phyloP scores from a whole-genome alignment of 2,113 vertebrate genomes.

The Nothobranchius furzeri region DNA sequence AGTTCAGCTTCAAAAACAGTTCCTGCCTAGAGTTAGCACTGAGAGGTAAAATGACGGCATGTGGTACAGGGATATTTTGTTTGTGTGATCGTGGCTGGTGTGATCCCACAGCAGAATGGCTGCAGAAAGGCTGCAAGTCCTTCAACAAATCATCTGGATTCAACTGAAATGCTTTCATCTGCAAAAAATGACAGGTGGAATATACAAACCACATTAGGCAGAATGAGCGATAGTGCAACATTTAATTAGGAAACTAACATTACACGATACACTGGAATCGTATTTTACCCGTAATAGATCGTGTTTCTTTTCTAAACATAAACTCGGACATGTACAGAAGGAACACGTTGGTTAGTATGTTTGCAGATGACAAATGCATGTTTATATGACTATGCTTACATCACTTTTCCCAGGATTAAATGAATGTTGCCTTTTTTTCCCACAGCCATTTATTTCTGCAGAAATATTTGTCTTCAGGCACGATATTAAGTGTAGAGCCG shows the following conservation, averaged over 20 bases:
- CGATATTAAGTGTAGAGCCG: slow-evolving; percentile 25
- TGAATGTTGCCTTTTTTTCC: slow-evolving; percentile 8
- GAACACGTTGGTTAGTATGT: slow-evolving; percentile 7
- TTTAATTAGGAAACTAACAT: background rate
- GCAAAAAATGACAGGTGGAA: background rate
- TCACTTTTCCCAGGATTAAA: slow-evolving; percentile 10
- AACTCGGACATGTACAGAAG: background rate
- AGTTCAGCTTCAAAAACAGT: background rate
- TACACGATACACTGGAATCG: background rate
- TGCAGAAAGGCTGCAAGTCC: background rate
- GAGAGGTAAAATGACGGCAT: background rate
- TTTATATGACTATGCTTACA: slow-evolving; percentile 17
- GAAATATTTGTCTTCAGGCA: slow-evolving; percentile 52
- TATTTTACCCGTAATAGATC: background rate
- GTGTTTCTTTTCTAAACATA: slow-evolving; percentile 12
- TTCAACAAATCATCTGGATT: background rate
- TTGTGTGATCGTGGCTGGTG: background rate
- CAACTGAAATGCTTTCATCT: slow-evolving; percentile 7
- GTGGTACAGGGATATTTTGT: background rate
- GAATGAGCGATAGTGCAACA: background rate
- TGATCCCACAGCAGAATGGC: background rate
- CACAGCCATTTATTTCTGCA: slow-evolving; percentile 29
- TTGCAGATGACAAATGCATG: slow-evolving; percentile 26
- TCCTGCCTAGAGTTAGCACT: background rate
- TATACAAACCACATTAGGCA: slow-evolving; percentile 3